Evolutionary conservation across 2,113 vertebrate genomes (phyloP), one percentile per base, ranked within the genome.

Genomic region (Ctenomys sociabilis): DNA sequence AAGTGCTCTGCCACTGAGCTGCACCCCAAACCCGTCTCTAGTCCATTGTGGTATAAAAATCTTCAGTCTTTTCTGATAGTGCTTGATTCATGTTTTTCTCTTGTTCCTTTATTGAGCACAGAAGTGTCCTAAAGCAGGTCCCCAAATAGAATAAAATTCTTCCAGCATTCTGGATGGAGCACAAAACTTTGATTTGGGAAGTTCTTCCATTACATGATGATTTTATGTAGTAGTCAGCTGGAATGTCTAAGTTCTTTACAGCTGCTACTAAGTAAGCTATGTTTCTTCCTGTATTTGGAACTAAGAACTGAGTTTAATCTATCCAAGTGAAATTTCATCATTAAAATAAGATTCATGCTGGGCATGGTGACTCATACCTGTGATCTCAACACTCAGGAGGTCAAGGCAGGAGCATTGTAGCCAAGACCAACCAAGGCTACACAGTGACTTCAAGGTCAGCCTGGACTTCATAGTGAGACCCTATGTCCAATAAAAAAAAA

Each of bases 121-220:
- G 30, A 57, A 70, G 12, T 75, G 28, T 78, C 85, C 95, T 90
- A 93, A 83, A 96, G 57, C 19, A 57, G 37, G 63, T 35, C 6
- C 72, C 77, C 32, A 1, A 72, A 40, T 6, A 91, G 49, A 87
- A 61, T 82, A 87, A 40, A 88, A 78, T 78, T 80, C 91, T 85
- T 32, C 43, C 75, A 73, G 54, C 12, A 57, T 83, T 59, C 24
- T 37, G 63, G 35, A 54, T 61, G 52, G 64, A 43, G 37, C 35
- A 75, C 37, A 80, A 17, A 43, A 75, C 30, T 54, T 59, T 91
- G 66, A 72, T 22, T 64, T 93, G 70, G n/a, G 90, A 94, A 96
- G 37, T 63, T 49, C 52, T 86, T 61, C 77, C 1, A 73, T 64
- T 12, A 83, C 45, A 88, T 54, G 68, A 24, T 68, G n/a, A 92